Percentiles rank a stretch among this genome's conserved stretches.
Evolutionary conservation across 2,888 invertebrate species (phyloP).

Genomic region (Tipula helvola): DNA sequence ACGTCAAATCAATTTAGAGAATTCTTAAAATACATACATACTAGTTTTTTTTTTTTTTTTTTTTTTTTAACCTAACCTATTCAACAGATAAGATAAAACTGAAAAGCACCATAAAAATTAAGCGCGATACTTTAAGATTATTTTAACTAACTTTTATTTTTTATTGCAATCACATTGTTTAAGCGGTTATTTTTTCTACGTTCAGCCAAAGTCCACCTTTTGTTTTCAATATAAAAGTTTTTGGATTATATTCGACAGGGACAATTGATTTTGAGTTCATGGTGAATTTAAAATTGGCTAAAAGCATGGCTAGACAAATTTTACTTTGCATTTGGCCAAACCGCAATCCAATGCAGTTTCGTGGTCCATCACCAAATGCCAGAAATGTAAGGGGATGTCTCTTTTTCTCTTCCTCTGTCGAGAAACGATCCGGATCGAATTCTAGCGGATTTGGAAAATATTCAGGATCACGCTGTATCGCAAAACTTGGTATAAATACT

Average conservation of each 20-base stretch:
- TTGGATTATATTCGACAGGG: background rate
- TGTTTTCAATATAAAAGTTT: background rate
- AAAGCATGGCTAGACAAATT: background rate
- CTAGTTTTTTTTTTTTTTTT: no score
- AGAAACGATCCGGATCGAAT: background rate
- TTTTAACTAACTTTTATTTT: no score
- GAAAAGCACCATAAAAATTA: no score
- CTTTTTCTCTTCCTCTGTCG: background rate
- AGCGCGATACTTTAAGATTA: no score
- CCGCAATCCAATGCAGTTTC: background rate
- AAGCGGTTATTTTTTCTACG: background rate
- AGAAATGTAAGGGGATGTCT: background rate
- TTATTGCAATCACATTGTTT: background rate
- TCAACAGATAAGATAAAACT: no score
- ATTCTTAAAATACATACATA: no score
- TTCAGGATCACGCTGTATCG: background rate
- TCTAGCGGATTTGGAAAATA: background rate
- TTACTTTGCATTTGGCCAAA: background rate
- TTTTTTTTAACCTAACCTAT: no score
- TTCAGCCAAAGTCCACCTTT: background rate
- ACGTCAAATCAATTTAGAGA: no score
- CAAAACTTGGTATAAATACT: background rate
- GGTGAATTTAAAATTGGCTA: background rate
- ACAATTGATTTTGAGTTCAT: background rate
- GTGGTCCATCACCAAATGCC: background rate